These are phyloP conservation scores for Petroica traversi DNA, from an alignment of 2,113 vertebrate genomes.

Conservation along the genomic window DNA sequence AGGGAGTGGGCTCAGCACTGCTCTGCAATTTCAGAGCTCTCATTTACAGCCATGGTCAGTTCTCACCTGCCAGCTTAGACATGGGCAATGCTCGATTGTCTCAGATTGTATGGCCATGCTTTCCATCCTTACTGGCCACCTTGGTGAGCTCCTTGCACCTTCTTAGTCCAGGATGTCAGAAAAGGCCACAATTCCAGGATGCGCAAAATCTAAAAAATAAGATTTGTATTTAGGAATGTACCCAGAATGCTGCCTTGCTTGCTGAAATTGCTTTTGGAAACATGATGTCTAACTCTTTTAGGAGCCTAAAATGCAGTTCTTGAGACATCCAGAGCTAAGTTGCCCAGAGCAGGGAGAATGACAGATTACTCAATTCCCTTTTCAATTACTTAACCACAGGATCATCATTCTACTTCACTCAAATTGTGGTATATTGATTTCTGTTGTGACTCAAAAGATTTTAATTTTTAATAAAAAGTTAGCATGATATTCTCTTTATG, in stretches of 20 bases:
- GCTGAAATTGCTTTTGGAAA: not conserved
- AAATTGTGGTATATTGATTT: slow-evolving; percentile 62
- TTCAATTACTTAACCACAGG: slow-evolving; percentile 64
- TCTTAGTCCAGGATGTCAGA: not conserved
- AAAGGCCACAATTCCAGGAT: not conserved
- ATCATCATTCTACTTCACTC: slow-evolving; percentile 49
- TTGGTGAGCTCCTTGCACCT: not conserved
- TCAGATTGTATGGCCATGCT: not conserved
- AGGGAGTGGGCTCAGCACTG: not conserved
- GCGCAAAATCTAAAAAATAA: not conserved
- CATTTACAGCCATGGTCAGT: fast-evolving
- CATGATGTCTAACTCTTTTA: not conserved
- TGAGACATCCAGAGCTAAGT: not conserved
- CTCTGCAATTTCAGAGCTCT: not conserved
- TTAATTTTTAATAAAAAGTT: slow-evolving; percentile 64
- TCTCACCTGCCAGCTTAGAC: not conserved
- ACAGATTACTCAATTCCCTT: slow-evolving; percentile 57
- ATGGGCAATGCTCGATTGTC: fast-evolving
- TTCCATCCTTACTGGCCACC: not conserved
- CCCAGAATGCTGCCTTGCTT: not conserved
- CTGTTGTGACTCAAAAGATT: slow-evolving; percentile 58
- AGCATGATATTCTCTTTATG: slow-evolving; percentile 9
- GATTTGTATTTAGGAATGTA: not conserved
- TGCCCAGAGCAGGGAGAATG: slow-evolving; percentile 33
- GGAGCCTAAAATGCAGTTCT: not conserved